Evolutionary conservation across 2,113 vertebrate genomes (phyloP).

Genomic region (Gasterosteus nipponicus): DNA sequence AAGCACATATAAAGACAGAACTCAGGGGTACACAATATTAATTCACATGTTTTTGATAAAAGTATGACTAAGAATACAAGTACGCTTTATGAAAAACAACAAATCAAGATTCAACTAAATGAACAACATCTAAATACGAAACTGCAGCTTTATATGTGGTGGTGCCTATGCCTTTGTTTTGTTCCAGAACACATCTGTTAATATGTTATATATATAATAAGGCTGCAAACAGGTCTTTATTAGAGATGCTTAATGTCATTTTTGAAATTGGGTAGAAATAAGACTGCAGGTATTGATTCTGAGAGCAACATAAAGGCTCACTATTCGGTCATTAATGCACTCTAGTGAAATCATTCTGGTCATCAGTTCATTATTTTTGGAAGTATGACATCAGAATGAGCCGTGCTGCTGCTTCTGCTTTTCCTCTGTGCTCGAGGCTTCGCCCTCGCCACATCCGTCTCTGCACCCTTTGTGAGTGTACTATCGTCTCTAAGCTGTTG

Average conservation of each 20-base stretch:
- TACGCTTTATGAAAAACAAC: not conserved
- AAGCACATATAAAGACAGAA: not conserved
- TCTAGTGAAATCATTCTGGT: not conserved
- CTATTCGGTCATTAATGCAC: not conserved
- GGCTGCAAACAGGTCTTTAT: not conserved
- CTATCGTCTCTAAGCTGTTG: conserved; percentile 21
- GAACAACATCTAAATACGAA: not conserved
- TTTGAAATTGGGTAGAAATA: not conserved
- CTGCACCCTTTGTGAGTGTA: conserved; percentile 1
- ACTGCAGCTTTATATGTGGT: not conserved
- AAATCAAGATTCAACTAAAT: not conserved
- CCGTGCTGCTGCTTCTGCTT: conserved; percentile 15
- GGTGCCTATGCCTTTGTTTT: not conserved
- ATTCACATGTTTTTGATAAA: not conserved
- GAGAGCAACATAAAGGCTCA: not conserved
- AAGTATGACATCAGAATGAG: conserved; percentile 46
- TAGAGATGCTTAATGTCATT: not conserved
- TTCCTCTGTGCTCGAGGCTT: conserved; percentile 32
- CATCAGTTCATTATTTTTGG: conserved; percentile 58
- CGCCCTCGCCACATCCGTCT: conserved; percentile 19
- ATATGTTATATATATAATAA: not conserved
- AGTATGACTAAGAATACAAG: not conserved
- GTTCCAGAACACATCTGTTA: too few relatives aligned
- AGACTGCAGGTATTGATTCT: not conserved
- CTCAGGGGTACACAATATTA: not conserved